Evolutionary conservation across 2,113 vertebrate genomes (phyloP), one percentile per base, ranked within the genome.

Genomic region (Erythrocebus patas): DNA sequence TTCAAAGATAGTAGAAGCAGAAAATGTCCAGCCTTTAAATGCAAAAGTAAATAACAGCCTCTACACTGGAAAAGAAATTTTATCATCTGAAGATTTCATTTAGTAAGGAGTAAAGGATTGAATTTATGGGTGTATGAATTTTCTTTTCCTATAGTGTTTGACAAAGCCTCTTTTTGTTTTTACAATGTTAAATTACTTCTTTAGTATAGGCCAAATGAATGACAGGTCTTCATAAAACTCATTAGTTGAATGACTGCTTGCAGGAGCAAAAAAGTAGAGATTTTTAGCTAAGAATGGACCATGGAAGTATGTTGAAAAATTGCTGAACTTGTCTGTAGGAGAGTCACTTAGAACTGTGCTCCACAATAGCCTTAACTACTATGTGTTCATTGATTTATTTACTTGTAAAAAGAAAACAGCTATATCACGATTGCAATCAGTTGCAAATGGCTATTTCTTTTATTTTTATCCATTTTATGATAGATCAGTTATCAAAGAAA

Each of bases 21-120:
- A 89, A 18, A 43, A 57, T 85, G 89, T 20, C n/a, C n/a, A 95
- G 12, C 79, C 35, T 94, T 98, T 82, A 98, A 97, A 97, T n/a
- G 23, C 0, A 97, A 93, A 91, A 93, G 43, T 97, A 87, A 91
- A 68, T 92, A 91, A 38, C 27, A 76, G 25, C 93, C 43, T 64
- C 68, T 80, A 73, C n/a, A 89, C 32, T 92, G 45, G 55, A n/a
- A 89, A 96, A 92, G 23, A 70, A 83, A 55, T 83, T 43, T 55
- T 66, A 79, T 61, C 5, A 11, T 92, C 70, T 96, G 20, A 87
- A 45, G 27, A 76, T 94, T 84, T 96, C 8, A 61, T 48, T 96
- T 94, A 85, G 43, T 82, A 85, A 95, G 66, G 68, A 78, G 64
- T 20, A 95, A 59, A 66, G 83, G 8, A 61, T 57, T 95, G 48